Conservation (phyloP, 2,888 invertebrate species). For the Hesperia comma region DNA sequence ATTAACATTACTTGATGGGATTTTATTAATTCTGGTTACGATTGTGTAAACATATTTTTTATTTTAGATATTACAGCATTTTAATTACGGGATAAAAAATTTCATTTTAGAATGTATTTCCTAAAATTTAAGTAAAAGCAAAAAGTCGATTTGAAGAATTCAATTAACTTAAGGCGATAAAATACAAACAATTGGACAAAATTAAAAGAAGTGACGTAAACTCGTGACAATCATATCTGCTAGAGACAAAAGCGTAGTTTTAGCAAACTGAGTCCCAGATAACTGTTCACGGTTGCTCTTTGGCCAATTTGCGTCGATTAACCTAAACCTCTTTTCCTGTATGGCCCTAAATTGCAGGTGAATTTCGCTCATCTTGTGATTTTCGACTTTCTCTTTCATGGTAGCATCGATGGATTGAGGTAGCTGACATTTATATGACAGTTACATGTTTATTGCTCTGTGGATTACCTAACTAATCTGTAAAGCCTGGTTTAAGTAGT, state of each 20-base stretch:
- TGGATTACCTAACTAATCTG: neutral
- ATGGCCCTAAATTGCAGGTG: constrained; percentile 45
- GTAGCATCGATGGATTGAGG: constrained; percentile 18
- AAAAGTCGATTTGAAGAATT: too few relatives aligned
- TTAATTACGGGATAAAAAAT: too few relatives aligned
- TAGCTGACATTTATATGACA: constrained; percentile 24
- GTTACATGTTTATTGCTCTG: constrained; percentile 7
- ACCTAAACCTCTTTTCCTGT: constrained; percentile 48
- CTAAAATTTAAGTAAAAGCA: too few relatives aligned
- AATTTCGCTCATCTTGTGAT: constrained; percentile 51
- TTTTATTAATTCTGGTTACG: constrained; percentile 11
- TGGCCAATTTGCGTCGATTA: constrained; percentile 52
- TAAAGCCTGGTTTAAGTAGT: too few relatives aligned
- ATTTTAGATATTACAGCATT: neutral
- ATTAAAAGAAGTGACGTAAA: too few relatives aligned
- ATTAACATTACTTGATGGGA: constrained; percentile 23
- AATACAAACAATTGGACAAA: too few relatives aligned
- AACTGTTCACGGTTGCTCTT: constrained; percentile 50
- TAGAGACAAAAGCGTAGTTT: constrained; percentile 19
- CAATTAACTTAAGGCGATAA: too few relatives aligned
- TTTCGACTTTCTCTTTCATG: constrained; percentile 51
- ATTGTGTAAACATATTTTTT: constrained; percentile 45
- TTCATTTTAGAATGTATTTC: too few relatives aligned
- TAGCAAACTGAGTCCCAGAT: constrained; percentile 45
- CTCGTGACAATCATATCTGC: neutral